Conservation (phyloP, 2,888 invertebrate species). For the Tetheella fluctuosa region DNA sequence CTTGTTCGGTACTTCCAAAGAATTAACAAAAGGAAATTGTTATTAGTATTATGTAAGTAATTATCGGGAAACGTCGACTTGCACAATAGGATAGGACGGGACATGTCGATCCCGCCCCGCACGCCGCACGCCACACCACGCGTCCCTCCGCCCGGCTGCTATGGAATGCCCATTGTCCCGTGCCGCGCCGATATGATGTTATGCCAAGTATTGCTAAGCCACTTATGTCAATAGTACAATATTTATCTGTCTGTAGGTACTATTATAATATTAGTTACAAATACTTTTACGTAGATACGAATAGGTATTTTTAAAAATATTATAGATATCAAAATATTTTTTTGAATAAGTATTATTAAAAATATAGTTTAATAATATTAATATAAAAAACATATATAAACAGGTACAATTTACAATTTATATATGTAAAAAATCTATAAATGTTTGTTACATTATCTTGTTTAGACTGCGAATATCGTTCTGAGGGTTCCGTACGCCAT, state of each 20-base stretch:
- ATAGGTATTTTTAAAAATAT: no score
- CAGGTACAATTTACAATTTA: no score
- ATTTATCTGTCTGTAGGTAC: slow-evolving; percentile 14
- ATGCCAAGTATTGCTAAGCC: slow-evolving; percentile 69
- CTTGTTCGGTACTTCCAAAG: not conserved
- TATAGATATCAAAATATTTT: no score
- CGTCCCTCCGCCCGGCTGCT: slow-evolving; percentile 41
- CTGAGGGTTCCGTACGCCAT: no score
- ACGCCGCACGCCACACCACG: slow-evolving; percentile 31
- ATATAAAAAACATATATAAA: no score
- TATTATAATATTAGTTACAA: not conserved
- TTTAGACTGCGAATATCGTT: no score
- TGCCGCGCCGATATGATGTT: slow-evolving; percentile 64
- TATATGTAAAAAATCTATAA: no score
- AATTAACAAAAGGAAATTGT: slow-evolving; percentile 9
- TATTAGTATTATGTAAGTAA: slow-evolving; percentile 38
- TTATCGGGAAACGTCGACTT: slow-evolving; percentile 57
- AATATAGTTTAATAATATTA: no score
- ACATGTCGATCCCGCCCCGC: slow-evolving; percentile 51
- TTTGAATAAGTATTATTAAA: no score
- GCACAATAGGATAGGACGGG: slow-evolving; percentile 65
- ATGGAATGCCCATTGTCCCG: slow-evolving; percentile 79
- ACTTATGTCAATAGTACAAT: slow-evolving; percentile 62
- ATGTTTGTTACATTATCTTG: no score
- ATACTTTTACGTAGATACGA: slow-evolving; percentile 1